A percentile compares a stretch with the other conserved stretches of the same genome.
phyloP scores from a whole-genome alignment of 2,797 vertebrate genomes.

The Coreius guichenoti region DNA sequence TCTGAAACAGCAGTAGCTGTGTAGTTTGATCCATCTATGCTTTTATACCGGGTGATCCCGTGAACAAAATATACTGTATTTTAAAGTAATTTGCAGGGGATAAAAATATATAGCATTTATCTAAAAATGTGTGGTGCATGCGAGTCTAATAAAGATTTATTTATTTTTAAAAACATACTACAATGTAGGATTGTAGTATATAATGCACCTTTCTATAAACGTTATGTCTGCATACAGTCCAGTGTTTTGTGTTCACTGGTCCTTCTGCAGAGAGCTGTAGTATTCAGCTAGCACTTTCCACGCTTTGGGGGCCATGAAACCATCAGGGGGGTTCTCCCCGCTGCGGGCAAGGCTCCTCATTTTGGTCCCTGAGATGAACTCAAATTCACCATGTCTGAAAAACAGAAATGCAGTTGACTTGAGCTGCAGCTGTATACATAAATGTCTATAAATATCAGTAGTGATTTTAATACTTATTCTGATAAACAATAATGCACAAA shows the following conservation, averaged over 20 bases:
- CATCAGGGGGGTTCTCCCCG: slow-evolving; percentile 90
- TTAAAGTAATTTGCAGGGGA: slow-evolving; percentile 4
- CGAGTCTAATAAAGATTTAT: slow-evolving; percentile 6
- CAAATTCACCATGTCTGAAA: slow-evolving; percentile 87
- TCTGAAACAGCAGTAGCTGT: neutral
- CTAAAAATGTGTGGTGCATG: slow-evolving; percentile 20
- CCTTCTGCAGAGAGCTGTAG: slow-evolving; percentile 89
- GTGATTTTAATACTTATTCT: neutral
- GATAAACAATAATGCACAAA: neutral
- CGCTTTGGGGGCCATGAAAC: slow-evolving; percentile 96
- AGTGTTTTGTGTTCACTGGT: slow-evolving; percentile 68
- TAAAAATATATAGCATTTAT: slow-evolving; percentile 39
- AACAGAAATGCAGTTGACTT: slow-evolving; percentile 23
- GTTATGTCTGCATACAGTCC: neutral
- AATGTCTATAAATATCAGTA: neutral
- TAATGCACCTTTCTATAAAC: neutral
- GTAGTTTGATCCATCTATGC: neutral
- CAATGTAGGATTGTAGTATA: slow-evolving; percentile 10
- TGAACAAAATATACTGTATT: neutral
- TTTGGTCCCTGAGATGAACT: slow-evolving; percentile 98
- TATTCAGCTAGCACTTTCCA: slow-evolving; percentile 95
- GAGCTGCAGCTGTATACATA: neutral
- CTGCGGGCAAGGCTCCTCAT: slow-evolving; percentile 95
- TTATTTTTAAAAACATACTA: neutral
- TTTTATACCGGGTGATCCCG: neutral